phyloP scores from a whole-genome alignment of 2,113 vertebrate species.

The Melanocharis versteri region DNA sequence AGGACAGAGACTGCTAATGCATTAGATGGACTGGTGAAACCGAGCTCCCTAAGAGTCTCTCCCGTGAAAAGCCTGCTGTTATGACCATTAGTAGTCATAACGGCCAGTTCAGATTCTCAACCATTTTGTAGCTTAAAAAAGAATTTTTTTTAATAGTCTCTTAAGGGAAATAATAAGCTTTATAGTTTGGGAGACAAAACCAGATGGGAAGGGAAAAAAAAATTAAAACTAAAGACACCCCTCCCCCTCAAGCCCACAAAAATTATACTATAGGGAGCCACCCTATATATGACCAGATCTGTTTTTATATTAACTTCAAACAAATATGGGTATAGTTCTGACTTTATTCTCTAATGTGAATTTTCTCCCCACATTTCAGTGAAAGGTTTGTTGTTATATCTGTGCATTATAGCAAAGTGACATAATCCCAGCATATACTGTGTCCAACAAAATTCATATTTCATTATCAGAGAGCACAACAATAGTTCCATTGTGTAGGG shows the following conservation, averaged over 20 bases:
- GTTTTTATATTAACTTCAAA: background rate
- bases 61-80: background rate
- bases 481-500: conserved; percentile 46
- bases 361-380: background rate
- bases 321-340: background rate
- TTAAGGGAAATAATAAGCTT: background rate
- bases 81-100: background rate
- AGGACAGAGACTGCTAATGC: background rate
- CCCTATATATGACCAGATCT: background rate
- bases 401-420: background rate
- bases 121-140: background rate
- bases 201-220: background rate
- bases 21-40: background rate
- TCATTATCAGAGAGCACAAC: conserved; percentile 27
- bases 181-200: background rate
- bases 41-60: background rate
- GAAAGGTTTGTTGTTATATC: background rate
- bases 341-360: background rate
- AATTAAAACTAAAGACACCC: background rate
- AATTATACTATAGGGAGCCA: background rate
- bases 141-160: background rate
- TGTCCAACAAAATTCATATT: background rate
- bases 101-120: background rate
- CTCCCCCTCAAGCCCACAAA: background rate
- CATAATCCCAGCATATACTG: background rate